A percentile compares a stretch with the other conserved stretches of the same genome.
Conservation (phyloP, 2,113 vertebrate species). For the Mola mola region DNA sequence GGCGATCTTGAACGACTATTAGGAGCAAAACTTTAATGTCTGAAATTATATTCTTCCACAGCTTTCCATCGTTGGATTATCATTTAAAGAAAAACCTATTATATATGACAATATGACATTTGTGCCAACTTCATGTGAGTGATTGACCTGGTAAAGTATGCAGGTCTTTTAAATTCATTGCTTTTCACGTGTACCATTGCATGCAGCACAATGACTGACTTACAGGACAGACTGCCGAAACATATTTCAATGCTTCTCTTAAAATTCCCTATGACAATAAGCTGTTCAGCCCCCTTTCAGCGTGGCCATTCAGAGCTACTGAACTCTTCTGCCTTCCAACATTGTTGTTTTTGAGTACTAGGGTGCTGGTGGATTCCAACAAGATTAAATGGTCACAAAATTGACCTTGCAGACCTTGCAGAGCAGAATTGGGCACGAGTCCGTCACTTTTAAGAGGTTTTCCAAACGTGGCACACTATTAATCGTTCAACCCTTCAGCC, state of each 20-base stretch:
- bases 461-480: conserved; percentile 24
- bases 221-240: background rate
- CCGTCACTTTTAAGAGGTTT: conserved; percentile 25
- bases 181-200: conserved; percentile 1
- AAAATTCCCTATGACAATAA: background rate
- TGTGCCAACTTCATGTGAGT: no score
- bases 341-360: no score
- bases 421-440: conserved; percentile 3
- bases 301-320: background rate
- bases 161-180: no score
- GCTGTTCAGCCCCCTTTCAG: background rate
- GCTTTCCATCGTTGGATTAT: background rate
- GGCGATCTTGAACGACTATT: no score
- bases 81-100: no score
- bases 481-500: conserved; percentile 23
- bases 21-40: no score
- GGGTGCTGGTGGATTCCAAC: background rate
- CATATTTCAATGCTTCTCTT: background rate
- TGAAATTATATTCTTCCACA: background rate
- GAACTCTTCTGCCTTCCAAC: background rate
- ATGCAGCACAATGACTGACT: background rate
- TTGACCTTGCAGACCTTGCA: background rate
- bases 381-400: background rate
- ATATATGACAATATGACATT: no score
- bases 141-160: no score